Conservation (phyloP, 2,113 vertebrate genomes). For the Lethenteron camtschaticum region DNA sequence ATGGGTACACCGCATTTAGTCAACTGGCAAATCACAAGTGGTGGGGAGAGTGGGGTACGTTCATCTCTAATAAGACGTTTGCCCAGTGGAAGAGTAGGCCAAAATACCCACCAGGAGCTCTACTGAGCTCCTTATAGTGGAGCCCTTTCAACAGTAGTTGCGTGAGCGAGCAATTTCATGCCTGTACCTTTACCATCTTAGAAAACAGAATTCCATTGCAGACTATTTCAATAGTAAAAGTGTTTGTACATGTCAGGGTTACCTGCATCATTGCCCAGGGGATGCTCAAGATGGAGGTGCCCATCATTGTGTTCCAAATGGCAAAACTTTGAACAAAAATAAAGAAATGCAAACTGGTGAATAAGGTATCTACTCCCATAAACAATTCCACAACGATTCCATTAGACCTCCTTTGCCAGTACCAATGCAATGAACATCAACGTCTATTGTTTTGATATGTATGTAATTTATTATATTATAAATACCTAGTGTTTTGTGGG, state of each 20-base stretch:
- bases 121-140: background rate
- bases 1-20: no score
- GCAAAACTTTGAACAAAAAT: conserved; percentile 44
- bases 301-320: conserved; percentile 99
- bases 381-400: no score
- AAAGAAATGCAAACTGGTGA: background rate
- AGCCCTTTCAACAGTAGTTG: background rate
- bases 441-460: no score
- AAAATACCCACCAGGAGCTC: background rate
- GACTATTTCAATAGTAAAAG: background rate
- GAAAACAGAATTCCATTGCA: background rate
- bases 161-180: background rate
- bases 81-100: background rate
- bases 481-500: no score
- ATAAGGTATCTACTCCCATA: background rate
- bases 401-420: no score
- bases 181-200: background rate
- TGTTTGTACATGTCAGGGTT: conserved; percentile 9
- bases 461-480: no score
- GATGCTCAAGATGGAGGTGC: conserved; percentile 88
- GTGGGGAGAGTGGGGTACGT: no score
- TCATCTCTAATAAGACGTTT: background rate
- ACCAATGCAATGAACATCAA: no score
- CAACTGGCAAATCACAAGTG: no score
- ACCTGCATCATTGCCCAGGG: conserved; percentile 98